Conservation (phyloP, 2,888 invertebrate genomes). For the Drosophila mulleri region DNA sequence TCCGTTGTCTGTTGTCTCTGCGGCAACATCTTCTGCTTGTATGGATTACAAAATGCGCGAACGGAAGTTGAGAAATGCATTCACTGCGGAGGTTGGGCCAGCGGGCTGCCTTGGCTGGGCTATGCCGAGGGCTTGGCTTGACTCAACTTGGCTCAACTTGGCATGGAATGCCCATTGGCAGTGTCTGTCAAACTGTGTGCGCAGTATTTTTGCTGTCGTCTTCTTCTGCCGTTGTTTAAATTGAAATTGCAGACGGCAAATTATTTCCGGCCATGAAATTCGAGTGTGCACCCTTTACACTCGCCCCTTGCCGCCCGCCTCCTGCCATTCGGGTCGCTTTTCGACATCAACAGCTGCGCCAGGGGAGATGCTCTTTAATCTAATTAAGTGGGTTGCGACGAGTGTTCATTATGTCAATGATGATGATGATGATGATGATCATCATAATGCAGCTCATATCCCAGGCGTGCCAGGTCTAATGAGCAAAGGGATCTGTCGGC, state of each 20-base stretch:
- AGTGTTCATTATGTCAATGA: conserved; percentile 21
- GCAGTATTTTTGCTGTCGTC: conserved; percentile 24
- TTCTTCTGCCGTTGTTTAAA: conserved; percentile 30
- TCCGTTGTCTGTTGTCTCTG: not conserved
- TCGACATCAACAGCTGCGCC: conserved; percentile 26
- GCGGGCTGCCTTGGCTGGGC: conserved; percentile 9
- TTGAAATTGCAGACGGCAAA: conserved; percentile 75
- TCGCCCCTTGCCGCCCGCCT: not conserved
- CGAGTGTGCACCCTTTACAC: conserved; percentile 71
- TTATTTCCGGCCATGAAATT: conserved; percentile 77
- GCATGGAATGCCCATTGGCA: conserved; percentile 13
- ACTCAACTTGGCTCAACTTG: not conserved
- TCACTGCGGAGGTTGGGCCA: conserved; percentile 18
- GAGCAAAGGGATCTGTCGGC: conserved; percentile 1
- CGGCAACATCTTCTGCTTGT: not conserved
- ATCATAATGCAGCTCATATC: conserved; percentile 13
- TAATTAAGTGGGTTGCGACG: conserved; percentile 57
- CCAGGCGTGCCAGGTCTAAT: conserved; percentile 13
- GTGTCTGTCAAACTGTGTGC: conserved; percentile 44
- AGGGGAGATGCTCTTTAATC: conserved; percentile 65
- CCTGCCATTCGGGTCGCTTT: not conserved
- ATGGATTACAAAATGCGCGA: conserved; percentile 20
- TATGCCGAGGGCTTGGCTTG: conserved; percentile 25
- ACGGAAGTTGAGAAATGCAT: conserved; percentile 49
- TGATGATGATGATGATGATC: conserved; percentile 17